These are phyloP conservation scores for Anthopleura xanthogrammica DNA, from an alignment of 92 coral and sea anemone species.

Conservation along the genomic window DNA sequence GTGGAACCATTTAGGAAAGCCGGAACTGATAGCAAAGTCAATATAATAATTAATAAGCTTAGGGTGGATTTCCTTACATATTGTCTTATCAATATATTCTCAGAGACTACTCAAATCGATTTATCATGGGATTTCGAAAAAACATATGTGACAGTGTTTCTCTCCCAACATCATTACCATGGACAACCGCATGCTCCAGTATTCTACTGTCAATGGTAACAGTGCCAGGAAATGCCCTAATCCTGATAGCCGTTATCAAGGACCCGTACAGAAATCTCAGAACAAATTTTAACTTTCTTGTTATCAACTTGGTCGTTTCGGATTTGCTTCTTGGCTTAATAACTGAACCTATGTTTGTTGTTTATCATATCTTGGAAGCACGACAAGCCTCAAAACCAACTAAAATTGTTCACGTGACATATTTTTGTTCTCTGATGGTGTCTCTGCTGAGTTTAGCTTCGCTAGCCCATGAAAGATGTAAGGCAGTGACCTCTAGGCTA, in stretches of 20 bases:
- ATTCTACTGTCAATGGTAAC: conserved; percentile 45
- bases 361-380: conserved; percentile 60
- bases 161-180: conserved; percentile 47
- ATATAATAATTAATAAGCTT: too few relatives aligned
- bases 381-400: conserved; percentile 9
- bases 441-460: conserved; percentile 56
- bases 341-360: conserved; percentile 61
- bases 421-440: conserved; percentile 44
- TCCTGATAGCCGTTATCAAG: conserved; percentile 50
- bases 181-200: conserved; percentile 45
- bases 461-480: conserved; percentile 52
- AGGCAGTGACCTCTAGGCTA: conserved; percentile 47
- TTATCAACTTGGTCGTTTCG: conserved; percentile 57
- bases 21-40: too few relatives aligned
- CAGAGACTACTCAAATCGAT: not conserved
- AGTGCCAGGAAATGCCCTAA: conserved; percentile 63
- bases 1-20: too few relatives aligned
- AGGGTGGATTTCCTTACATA: too few relatives aligned
- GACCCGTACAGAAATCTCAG: conserved; percentile 63
- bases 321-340: conserved; percentile 62
- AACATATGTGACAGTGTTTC: conserved; percentile 16
- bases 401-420: conserved; percentile 45
- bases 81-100: too few relatives aligned
- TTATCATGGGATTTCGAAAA: conserved; percentile 1
- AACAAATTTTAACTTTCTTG: conserved; percentile 66